phyloP scores from a whole-genome alignment of 2,888 invertebrate species.

The Caenorhabditis imperialis region DNA sequence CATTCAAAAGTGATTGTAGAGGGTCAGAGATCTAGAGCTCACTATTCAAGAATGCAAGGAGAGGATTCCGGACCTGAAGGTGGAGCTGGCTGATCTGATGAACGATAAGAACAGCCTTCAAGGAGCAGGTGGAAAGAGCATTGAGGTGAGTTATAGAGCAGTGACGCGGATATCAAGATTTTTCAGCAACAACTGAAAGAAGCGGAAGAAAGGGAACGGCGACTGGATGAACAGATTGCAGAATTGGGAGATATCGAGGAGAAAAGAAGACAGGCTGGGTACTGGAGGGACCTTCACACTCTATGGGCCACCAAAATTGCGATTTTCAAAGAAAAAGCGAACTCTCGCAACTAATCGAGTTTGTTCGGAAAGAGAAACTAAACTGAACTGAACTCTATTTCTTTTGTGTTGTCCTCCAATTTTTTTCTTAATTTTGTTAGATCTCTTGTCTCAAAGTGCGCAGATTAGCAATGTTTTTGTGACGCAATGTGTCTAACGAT shows the following conservation, averaged over 20 bases:
- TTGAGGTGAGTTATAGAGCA: constrained; percentile 9
- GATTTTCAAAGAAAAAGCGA: constrained; percentile 22
- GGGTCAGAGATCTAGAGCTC: constrained; percentile 24
- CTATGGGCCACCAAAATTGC: constrained; percentile 39
- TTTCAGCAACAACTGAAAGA: constrained; percentile 13
- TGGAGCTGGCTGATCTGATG: constrained; percentile 11
- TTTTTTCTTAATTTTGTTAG: no score
- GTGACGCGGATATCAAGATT: not conserved
- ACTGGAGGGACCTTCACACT: constrained; percentile 25
- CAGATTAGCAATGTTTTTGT: no score
- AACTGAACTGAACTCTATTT: no score
- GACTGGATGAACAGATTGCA: constrained; percentile 8
- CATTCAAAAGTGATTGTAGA: constrained; percentile 20
- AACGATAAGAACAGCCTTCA: constrained; percentile 30
- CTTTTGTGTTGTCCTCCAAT: no score
- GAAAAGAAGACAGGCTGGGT: constrained; percentile 22
- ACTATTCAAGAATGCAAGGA: constrained; percentile 8
- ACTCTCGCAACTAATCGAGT: constrained; percentile 6
- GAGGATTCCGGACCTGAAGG: constrained; percentile 21
- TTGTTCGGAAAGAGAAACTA: no score
- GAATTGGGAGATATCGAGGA: constrained; percentile 26
- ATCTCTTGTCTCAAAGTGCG: no score
- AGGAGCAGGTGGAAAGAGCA: not conserved
- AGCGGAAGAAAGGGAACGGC: constrained; percentile 11
- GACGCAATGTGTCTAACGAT: no score